Percentiles rank a stretch among this genome's conserved stretches.
These are phyloP conservation scores for Ceryle rudis DNA, from an alignment of 2,797 vertebrate species.

Conservation along the genomic window DNA sequence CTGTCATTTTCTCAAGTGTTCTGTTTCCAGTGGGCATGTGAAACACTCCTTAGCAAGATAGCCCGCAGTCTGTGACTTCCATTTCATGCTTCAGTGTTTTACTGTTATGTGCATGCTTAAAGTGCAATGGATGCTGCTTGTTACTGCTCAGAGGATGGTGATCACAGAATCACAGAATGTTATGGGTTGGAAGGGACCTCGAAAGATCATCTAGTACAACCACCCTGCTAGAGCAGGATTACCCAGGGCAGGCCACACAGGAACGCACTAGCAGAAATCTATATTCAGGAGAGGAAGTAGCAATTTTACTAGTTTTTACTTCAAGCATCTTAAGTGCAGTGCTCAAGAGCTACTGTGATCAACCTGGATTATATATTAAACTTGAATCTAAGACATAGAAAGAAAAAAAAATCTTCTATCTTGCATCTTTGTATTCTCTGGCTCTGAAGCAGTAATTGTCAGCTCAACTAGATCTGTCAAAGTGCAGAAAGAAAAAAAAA, in stretches of 20 bases:
- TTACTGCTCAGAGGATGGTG: neutral
- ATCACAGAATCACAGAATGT: too few species aligned
- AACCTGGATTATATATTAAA: neutral
- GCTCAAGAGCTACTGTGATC: neutral
- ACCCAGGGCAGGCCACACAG: too few species aligned
- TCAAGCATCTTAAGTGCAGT: neutral
- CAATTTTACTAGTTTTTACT: neutral
- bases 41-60: neutral
- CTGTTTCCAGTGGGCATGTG: neutral
- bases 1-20: neutral
- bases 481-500: neutral
- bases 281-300: neutral
- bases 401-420: neutral
- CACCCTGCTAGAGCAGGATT: too few species aligned
- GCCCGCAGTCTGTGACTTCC: neutral
- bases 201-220: too few species aligned
- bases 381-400: neutral
- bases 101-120: neutral
- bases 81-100: constrained; percentile 42
- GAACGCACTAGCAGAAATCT: neutral
- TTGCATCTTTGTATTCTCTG: neutral
- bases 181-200: too few species aligned
- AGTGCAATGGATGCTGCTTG: neutral
- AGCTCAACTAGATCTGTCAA: neutral
- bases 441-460: neutral